Evolutionary conservation across 2,797 vertebrate species (phyloP).

Genomic region (Anabas testudineus): DNA sequence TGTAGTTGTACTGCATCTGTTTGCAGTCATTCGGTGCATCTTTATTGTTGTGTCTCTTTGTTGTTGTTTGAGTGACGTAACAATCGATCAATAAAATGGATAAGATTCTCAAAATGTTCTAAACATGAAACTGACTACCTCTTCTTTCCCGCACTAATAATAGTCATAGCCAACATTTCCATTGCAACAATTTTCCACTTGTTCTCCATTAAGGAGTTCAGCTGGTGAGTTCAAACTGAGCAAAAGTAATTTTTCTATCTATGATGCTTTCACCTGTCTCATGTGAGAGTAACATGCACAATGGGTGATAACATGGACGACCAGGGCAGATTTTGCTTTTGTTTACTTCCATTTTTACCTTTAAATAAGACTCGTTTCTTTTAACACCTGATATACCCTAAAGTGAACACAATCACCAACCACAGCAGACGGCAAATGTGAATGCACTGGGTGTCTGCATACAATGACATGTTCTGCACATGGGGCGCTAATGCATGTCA

Average conservation of each 20-base stretch:
- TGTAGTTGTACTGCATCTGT: too few species aligned
- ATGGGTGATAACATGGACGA: neutral
- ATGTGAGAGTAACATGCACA: neutral
- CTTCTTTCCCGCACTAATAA: constrained; percentile 2
- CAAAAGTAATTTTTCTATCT: constrained; percentile 1
- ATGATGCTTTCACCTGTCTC: neutral
- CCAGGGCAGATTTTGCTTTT: neutral
- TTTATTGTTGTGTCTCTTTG: too few species aligned
- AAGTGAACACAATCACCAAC: neutral
- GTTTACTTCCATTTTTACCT: neutral
- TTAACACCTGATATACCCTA: neutral
- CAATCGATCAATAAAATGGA: too few species aligned
- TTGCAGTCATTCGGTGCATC: too few species aligned
- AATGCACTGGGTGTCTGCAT: neutral
- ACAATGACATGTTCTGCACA: neutral
- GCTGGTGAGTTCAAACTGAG: neutral
- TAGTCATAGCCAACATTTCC: neutral
- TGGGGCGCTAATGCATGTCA: neutral
- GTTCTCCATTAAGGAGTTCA: constrained; percentile 8
- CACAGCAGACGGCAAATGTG: too few species aligned
- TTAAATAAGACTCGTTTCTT: neutral
- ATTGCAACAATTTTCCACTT: constrained; percentile 1
- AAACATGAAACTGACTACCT: neutral
- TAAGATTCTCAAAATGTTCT: neutral
- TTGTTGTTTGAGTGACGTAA: too few species aligned